Evolutionary conservation across 2,888 invertebrate genomes (phyloP), one percentile per base, ranked within the genome.

Genomic region (Galerucella nymphaeae): DNA sequence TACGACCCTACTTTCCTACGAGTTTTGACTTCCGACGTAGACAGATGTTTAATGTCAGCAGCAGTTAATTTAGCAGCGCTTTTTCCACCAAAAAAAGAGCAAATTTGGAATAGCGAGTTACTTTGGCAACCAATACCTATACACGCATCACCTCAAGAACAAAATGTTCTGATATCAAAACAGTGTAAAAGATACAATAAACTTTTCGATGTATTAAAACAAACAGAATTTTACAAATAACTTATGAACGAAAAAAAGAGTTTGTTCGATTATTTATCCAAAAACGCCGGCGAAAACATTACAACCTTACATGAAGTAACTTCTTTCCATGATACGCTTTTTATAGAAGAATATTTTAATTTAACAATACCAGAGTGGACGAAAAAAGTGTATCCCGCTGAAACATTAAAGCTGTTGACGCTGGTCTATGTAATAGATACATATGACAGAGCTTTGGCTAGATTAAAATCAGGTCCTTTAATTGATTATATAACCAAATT

Each of bases 41-140:
- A 96, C 86, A 90, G 97, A 41, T 95, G 96, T 0, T 86, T 96
- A 9, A 95, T 95, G 93, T 95, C 95, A 74, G 96, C 94, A 0
- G 89, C 92, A 82, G 89, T 91, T 1, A 92, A 94, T 83, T 87
- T 96, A 76, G 94, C 95, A 67, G 94, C 93, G 0, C 81, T 94
- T 70, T 94, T 90, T 84, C 91, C 92, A 4, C 93, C 93, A 0
- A 79, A 78, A 11, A 88, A 85, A 0, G 84, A 86, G 3, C 88
- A 91, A 76, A 68, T 88, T 1, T 93, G 93, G 93, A 88, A 91
- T 79, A 57, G 82, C 0, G 80, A 86, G 20, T 83, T 93, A 6
- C 81, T 85, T 57, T 94, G 94, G 93, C 93, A 93, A 84, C 93
- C 93, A 0, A 91, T 94, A 79, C 93, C 94, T 0, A 89, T 93